Percentiles rank a stretch among this genome's conserved stretches.
Conservation (phyloP, 2,797 vertebrate species). For the Adrianichthys oophorus region DNA sequence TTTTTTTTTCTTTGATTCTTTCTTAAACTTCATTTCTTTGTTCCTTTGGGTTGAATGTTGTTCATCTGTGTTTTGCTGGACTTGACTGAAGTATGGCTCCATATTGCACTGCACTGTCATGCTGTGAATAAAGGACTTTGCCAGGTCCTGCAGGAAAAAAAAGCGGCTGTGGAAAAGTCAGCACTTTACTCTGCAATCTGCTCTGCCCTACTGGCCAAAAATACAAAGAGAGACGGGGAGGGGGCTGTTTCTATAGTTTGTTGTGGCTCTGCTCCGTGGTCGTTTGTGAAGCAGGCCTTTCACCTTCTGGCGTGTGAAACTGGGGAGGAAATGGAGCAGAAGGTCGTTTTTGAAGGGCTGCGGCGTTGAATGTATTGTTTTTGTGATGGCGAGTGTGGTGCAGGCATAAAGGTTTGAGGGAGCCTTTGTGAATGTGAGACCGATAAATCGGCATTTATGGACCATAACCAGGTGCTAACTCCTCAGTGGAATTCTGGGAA, state of each 20-base stretch:
- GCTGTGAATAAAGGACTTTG: slow-evolving; percentile 68
- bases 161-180: slow-evolving; percentile 66
- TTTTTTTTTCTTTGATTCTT: slow-evolving; percentile 43
- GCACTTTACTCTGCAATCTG: slow-evolving; percentile 70
- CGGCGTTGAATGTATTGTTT: slow-evolving; percentile 42
- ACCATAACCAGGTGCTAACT: slow-evolving; percentile 14
- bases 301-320: slow-evolving; percentile 26
- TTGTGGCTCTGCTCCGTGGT: slow-evolving; percentile 41
- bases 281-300: slow-evolving; percentile 35
- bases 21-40: slow-evolving; percentile 51
- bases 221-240: slow-evolving; percentile 33
- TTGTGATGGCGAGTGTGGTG: no score
- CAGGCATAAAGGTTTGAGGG: slow-evolving; percentile 23
- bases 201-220: slow-evolving; percentile 72
- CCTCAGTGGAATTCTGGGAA: slow-evolving; percentile 25
- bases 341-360: slow-evolving; percentile 3
- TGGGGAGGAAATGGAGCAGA: slow-evolving; percentile 17
- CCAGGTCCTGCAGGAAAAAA: slow-evolving; percentile 66
- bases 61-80: slow-evolving; percentile 34
- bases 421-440: slow-evolving; percentile 36
- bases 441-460: slow-evolving; percentile 38
- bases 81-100: slow-evolving; percentile 46
- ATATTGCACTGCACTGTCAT: slow-evolving; percentile 75
- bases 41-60: slow-evolving; percentile 63
- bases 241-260: slow-evolving; percentile 34